Conservation (phyloP, 2,888 invertebrate species). For the Rhimphoctona megacephalus region DNA sequence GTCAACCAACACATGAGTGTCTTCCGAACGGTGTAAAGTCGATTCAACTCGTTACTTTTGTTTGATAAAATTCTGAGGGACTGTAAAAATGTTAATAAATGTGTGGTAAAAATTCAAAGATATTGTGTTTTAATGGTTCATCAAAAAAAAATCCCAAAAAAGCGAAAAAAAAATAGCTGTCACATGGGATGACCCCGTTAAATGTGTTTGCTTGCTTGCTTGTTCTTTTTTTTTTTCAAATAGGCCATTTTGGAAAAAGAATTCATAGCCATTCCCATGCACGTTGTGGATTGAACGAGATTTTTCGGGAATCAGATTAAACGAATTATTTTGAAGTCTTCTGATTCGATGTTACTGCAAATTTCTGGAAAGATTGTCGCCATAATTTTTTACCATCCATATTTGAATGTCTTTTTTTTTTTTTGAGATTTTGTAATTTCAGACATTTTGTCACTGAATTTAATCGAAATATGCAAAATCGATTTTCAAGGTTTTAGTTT, state of each 20-base stretch:
- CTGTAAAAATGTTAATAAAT: no score
- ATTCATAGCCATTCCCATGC: no score
- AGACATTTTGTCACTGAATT: not conserved
- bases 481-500: not conserved
- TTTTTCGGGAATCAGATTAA: not conserved
- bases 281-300: not conserved
- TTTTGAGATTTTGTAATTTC: not conserved
- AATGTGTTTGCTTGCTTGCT: not conserved
- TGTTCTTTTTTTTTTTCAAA: not conserved
- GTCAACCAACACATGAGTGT: no score
- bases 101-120: no score
- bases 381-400: not conserved
- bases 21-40: no score
- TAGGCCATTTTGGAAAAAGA: not conserved
- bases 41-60: no score
- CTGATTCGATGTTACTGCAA: not conserved
- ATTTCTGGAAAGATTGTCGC: not conserved
- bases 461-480: not conserved
- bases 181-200: no score
- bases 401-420: not conserved
- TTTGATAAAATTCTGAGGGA: no score
- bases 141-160: no score
- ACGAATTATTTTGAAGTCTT: not conserved
- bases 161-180: no score
- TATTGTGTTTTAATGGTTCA: no score